Evolutionary conservation across 2,888 invertebrate genomes (phyloP).

Genomic region (Carpatolechia fugitivella): DNA sequence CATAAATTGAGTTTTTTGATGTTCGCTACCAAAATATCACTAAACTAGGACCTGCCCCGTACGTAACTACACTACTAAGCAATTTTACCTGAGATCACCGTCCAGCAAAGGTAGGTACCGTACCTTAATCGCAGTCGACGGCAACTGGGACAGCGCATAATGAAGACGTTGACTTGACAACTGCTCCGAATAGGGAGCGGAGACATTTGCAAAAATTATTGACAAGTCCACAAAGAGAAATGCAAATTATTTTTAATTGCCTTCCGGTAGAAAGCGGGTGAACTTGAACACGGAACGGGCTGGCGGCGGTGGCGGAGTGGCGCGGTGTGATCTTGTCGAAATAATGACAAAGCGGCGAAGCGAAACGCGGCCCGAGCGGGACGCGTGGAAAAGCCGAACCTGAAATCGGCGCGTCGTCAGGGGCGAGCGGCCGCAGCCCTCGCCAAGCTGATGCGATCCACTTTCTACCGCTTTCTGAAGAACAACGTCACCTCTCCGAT

Average conservation of each 20-base stretch:
- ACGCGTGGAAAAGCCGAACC: too few species aligned
- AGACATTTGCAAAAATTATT: conserved; percentile 32
- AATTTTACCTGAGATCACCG: too few species aligned
- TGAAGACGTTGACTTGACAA: conserved; percentile 1
- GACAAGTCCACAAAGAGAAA: conserved; percentile 63
- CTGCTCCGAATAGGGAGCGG: conserved; percentile 1
- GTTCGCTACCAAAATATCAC: too few species aligned
- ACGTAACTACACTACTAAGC: too few species aligned
- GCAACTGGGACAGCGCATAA: neutral
- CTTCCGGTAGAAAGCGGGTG: conserved; percentile 76
- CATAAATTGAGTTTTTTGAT: too few species aligned
- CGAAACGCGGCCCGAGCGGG: neutral
- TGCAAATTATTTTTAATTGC: conserved; percentile 75
- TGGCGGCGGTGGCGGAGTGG: conserved; percentile 46
- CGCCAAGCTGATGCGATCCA: conserved; percentile 8
- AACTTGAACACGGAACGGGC: conserved; percentile 62
- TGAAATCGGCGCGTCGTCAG: too few species aligned
- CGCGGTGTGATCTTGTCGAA: conserved; percentile 58
- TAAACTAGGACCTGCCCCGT: too few species aligned
- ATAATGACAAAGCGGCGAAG: conserved; percentile 51
- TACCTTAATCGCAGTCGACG: neutral
- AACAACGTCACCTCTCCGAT: neutral
- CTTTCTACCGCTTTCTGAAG: conserved; percentile 1
- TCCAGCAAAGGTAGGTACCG: neutral
- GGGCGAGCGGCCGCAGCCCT: neutral